Percentiles rank a stretch among this genome's conserved stretches.
Evolutionary conservation across 2,113 vertebrate species (phyloP).

Genomic region (Xenopus laevis): DNA sequence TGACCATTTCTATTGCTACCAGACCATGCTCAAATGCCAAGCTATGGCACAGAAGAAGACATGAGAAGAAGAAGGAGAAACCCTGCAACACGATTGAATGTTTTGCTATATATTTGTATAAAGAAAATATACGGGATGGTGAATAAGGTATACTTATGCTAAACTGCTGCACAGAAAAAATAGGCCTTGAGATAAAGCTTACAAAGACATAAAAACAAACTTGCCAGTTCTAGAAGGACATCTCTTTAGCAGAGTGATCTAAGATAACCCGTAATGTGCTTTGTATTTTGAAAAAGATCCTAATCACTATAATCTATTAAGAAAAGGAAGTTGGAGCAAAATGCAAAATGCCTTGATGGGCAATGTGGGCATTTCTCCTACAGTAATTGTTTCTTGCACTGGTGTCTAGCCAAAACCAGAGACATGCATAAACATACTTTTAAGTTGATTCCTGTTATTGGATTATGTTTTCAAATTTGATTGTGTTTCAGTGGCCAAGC

Average conservation of each 20-base stretch:
- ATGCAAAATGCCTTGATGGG: conserved; percentile 55
- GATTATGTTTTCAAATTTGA: conserved; percentile 67
- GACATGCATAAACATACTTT: conserved; percentile 69
- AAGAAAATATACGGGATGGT: too few relatives aligned
- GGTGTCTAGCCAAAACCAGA: conserved; percentile 60
- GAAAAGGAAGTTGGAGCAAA: conserved; percentile 58
- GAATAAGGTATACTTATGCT: too few relatives aligned
- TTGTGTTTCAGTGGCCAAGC: conserved; percentile 74
- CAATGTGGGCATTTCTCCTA: conserved; percentile 65
- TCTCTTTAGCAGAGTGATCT: neutral
- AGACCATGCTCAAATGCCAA: too few relatives aligned
- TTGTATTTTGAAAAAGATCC: conserved; percentile 9
- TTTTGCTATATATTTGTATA: too few relatives aligned
- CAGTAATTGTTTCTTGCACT: conserved; percentile 64
- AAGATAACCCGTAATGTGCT: conserved; percentile 10
- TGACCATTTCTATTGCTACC: too few relatives aligned
- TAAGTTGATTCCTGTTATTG: conserved; percentile 71
- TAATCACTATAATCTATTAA: conserved; percentile 32
- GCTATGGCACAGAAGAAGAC: too few relatives aligned
- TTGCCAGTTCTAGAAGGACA: neutral
- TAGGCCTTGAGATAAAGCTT: too few relatives aligned
- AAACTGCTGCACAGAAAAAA: too few relatives aligned
- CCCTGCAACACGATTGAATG: too few relatives aligned
- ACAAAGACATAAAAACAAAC: too few relatives aligned
- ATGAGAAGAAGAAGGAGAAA: too few relatives aligned